A percentile compares a stretch with the other conserved stretches of the same genome.
Conservation (phyloP, 1,140 invertebrate species). For the Ostrea edulis region DNA sequence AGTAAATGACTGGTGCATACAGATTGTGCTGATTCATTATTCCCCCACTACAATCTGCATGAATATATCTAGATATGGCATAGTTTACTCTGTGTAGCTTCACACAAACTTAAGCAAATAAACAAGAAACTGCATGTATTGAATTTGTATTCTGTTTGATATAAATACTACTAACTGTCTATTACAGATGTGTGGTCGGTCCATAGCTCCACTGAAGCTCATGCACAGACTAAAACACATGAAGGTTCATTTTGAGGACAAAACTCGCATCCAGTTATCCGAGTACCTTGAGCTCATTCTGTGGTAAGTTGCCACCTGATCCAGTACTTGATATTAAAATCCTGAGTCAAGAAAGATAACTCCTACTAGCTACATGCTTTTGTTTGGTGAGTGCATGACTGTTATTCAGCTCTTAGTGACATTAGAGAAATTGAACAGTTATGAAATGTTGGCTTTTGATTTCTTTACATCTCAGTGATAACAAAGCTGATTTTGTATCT, state of each 20-base stretch:
- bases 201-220: conserved; percentile 72
- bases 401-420: background rate
- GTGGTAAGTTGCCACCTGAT: conserved; percentile 63
- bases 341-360: conserved; percentile 6
- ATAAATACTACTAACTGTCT: background rate
- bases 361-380: background rate
- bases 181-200: conserved; percentile 71
- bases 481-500: too few relatives aligned
- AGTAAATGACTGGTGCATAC: too few relatives aligned
- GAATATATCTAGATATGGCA: too few relatives aligned
- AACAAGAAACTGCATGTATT: too few relatives aligned
- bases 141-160: too few relatives aligned
- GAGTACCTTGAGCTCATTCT: conserved; percentile 73
- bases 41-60: too few relatives aligned
- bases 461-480: too few relatives aligned
- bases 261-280: conserved; percentile 69
- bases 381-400: background rate
- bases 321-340: background rate
- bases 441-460: too few relatives aligned
- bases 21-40: too few relatives aligned
- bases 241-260: conserved; percentile 67
- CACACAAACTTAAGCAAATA: too few relatives aligned
- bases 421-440: background rate
- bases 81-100: too few relatives aligned
- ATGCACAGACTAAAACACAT: conserved; percentile 74